phyloP scores from a whole-genome alignment of 2,113 vertebrate species.

The Sapayoa aenigma region DNA sequence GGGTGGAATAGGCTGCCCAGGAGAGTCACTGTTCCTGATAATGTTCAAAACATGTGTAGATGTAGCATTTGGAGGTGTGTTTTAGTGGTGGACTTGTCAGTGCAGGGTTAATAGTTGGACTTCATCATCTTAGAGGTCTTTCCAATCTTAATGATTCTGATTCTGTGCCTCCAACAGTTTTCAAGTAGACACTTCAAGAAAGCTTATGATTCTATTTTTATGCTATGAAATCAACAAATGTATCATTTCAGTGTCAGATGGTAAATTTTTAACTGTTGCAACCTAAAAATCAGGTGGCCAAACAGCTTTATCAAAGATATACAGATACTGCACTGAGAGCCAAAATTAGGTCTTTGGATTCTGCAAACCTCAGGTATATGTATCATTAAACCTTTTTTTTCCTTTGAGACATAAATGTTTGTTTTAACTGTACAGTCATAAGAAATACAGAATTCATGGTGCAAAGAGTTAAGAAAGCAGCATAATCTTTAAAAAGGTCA shows the following conservation, averaged over 20 bases:
- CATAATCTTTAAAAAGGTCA: background rate
- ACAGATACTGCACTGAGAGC: background rate
- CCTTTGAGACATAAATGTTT: background rate
- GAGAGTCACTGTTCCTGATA: background rate
- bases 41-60: background rate
- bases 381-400: background rate
- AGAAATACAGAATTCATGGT: background rate
- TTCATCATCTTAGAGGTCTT: background rate
- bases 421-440: background rate
- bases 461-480: conserved; percentile 12
- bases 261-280: background rate
- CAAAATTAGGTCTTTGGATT: background rate
- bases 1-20: background rate
- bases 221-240: background rate
- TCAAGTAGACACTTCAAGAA: background rate
- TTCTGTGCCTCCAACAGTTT: background rate
- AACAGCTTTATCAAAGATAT: background rate
- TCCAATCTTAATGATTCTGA: background rate
- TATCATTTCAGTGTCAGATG: background rate
- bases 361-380: background rate
- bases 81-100: background rate
- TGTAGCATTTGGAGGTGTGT: background rate
- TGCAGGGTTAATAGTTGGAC: background rate
- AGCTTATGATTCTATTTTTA: background rate
- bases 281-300: background rate